phyloP scores from a whole-genome alignment of 2,888 invertebrate genomes.

The Xiphydria camelus region DNA sequence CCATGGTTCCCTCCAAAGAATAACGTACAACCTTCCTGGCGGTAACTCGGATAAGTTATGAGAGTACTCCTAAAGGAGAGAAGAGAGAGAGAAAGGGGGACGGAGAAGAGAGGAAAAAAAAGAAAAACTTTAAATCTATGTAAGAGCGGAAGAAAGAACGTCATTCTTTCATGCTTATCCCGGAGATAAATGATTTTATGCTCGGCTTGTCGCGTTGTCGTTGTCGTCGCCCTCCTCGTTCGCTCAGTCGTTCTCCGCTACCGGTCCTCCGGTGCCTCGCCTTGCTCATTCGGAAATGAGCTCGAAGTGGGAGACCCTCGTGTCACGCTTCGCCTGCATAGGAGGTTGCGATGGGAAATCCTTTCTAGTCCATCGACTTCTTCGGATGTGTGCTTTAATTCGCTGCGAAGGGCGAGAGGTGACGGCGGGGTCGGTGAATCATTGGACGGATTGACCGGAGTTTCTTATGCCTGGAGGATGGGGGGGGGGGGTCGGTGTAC shows the following conservation, averaged over 20 bases:
- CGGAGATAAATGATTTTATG: slow-evolving; percentile 56
- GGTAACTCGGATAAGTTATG: slow-evolving; percentile 8
- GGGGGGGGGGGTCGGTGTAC: background rate
- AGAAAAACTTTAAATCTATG: slow-evolving; percentile 40
- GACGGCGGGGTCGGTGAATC: background rate
- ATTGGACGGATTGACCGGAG: background rate
- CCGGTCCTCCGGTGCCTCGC: too few species aligned
- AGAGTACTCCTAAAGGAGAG: slow-evolving; percentile 1
- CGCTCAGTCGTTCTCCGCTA: too few species aligned
- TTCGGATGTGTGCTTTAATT: background rate
- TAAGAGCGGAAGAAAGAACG: slow-evolving; percentile 37
- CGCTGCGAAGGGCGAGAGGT: background rate
- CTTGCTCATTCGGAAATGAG: too few species aligned
- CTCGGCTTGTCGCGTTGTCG: slow-evolving; percentile 44
- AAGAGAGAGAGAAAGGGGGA: slow-evolving; percentile 3
- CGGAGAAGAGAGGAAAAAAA: background rate
- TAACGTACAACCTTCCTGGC: slow-evolving; percentile 4
- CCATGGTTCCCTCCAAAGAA: slow-evolving; percentile 8
- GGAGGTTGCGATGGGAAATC: too few species aligned
- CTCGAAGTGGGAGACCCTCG: too few species aligned
- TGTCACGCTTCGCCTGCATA: too few species aligned
- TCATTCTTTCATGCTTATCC: slow-evolving; percentile 48
- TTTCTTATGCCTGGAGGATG: background rate
- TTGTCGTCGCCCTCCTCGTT: slow-evolving; percentile 10
- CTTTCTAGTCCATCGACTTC: background rate